These are phyloP conservation scores for Cantharis lateralis DNA, from an alignment of 2,888 invertebrate species.

Conservation along the genomic window DNA sequence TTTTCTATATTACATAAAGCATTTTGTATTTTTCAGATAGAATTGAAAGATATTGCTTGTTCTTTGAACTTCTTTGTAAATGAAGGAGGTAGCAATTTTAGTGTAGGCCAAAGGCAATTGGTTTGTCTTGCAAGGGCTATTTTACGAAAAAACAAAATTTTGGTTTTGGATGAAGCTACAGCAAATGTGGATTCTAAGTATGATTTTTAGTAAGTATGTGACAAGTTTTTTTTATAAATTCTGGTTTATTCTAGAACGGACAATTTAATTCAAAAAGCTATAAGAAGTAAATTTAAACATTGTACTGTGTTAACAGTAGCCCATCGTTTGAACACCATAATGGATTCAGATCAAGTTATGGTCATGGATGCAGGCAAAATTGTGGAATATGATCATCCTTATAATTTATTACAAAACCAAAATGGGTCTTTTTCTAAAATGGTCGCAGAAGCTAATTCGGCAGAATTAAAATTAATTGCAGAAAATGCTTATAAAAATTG, in stretches of 20 bases:
- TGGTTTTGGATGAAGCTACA: conserved; percentile 87
- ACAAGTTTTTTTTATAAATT: not conserved
- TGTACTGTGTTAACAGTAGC: conserved; percentile 91
- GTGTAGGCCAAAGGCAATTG: conserved; percentile 83
- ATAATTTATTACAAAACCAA: conserved; percentile 64
- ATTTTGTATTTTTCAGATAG: not conserved
- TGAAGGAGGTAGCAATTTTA: conserved; percentile 76
- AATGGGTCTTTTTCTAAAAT: conserved; percentile 68
- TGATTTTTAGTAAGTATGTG: not conserved
- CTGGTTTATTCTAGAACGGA: conserved; percentile 67
- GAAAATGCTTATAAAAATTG: conserved; percentile 49
- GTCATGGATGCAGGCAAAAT: conserved; percentile 84
- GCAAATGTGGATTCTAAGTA: conserved; percentile 75
- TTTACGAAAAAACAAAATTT: conserved; percentile 71
- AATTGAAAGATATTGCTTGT: not conserved
- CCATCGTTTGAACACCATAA: conserved; percentile 87
- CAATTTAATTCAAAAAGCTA: conserved; percentile 81
- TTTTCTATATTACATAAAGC: not conserved
- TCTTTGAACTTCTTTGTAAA: not conserved
- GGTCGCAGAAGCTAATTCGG: conserved; percentile 69
- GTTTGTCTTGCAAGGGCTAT: conserved; percentile 82
- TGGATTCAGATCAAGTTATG: conserved; percentile 87
- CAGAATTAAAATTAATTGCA: conserved; percentile 51
- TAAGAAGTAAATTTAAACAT: conserved; percentile 74
- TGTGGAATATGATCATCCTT: conserved; percentile 74